Evolutionary conservation across 92 coral and sea anemone species (phyloP).

Genomic region (Micromussa lordhowensis): DNA sequence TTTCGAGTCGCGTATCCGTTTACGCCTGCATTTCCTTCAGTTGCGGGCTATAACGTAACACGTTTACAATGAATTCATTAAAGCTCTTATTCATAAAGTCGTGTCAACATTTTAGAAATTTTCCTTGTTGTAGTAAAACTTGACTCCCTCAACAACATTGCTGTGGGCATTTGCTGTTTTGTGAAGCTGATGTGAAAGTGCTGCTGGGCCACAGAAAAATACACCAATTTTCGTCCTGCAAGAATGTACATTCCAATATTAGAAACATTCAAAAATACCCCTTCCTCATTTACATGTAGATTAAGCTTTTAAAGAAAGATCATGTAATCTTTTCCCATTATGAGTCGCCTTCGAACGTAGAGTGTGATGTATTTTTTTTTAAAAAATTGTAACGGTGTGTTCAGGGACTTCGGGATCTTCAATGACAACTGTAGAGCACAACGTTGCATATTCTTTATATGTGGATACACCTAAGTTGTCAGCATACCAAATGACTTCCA

Average conservation of each 20-base stretch:
- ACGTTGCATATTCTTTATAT: too few relatives aligned
- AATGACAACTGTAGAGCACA: too few relatives aligned
- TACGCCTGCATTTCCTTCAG: neutral
- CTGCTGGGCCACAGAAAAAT: constrained; percentile 96
- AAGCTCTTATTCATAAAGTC: neutral
- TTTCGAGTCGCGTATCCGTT: too few relatives aligned
- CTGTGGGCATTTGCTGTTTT: constrained; percentile 83
- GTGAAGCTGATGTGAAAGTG: constrained; percentile 85
- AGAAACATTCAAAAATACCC: neutral
- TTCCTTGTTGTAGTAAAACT: constrained; percentile 92
- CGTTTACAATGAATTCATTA: neutral
- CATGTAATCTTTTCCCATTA: too few relatives aligned
- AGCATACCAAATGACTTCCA: too few relatives aligned
- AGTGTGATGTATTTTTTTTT: too few relatives aligned
- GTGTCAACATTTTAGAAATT: constrained; percentile 64
- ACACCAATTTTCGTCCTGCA: constrained; percentile 93
- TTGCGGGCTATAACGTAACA: neutral
- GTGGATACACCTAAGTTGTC: too few relatives aligned
- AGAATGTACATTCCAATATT: neutral
- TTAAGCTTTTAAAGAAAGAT: too few relatives aligned
- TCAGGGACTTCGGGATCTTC: too few relatives aligned
- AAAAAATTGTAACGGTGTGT: too few relatives aligned
- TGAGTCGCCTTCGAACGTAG: too few relatives aligned
- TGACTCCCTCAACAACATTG: constrained; percentile 73
- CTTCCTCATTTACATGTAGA: too few relatives aligned